phyloP scores from a whole-genome alignment of 2,888 invertebrate species.

The Parthenolecanium corni region DNA sequence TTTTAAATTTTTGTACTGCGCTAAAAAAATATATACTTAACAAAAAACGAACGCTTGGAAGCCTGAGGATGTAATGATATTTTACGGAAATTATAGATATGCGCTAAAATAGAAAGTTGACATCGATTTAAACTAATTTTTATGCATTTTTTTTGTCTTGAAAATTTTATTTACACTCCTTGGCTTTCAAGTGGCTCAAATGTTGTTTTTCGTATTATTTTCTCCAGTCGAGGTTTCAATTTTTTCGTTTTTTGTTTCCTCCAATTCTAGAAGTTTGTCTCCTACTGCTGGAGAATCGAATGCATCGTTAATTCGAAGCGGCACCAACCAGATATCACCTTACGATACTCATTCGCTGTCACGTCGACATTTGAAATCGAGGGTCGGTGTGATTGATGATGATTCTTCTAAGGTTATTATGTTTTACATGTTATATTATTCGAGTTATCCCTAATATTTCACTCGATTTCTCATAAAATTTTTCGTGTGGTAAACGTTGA shows the following conservation, averaged over 20 bases:
- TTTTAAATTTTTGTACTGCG: too few species aligned
- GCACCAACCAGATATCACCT: slow-evolving; percentile 58
- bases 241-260: neutral
- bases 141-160: too few species aligned
- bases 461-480: neutral
- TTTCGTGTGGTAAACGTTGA: too few species aligned
- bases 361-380: slow-evolving; percentile 38
- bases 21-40: too few species aligned
- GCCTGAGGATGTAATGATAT: too few species aligned
- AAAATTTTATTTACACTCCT: too few species aligned
- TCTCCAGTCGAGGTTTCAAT: neutral
- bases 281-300: slow-evolving; percentile 57
- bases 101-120: too few species aligned
- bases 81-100: too few species aligned
- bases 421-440: neutral
- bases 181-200: too few species aligned
- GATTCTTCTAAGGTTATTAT: slow-evolving; percentile 44
- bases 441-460: neutral
- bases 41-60: too few species aligned
- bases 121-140: too few species aligned
- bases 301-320: slow-evolving; percentile 49
- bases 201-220: neutral
- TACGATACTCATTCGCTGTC: slow-evolving; percentile 65
- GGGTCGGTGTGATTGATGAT: slow-evolving; percentile 48
- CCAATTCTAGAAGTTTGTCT: slow-evolving; percentile 55